Evolutionary conservation across 2,797 vertebrate species (phyloP).

Genomic region (Macrochelys suwanniensis): DNA sequence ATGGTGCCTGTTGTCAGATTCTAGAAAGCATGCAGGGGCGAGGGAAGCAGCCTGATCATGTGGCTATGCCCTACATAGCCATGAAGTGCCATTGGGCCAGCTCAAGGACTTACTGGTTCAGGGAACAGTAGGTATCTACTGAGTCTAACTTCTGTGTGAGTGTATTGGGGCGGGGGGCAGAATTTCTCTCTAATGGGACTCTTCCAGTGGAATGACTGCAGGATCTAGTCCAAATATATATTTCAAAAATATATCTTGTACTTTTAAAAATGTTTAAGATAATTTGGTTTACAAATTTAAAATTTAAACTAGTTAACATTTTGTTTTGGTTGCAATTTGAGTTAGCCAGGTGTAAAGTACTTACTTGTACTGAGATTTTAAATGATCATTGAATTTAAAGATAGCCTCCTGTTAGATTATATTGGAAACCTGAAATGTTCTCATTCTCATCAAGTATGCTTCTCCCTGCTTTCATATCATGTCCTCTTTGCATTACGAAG

Average conservation of each 20-base stretch:
- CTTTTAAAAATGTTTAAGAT: neutral
- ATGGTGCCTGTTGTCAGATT: neutral
- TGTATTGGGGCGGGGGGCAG: neutral
- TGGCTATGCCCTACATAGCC: slow-evolving; percentile 2
- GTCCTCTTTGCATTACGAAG: slow-evolving; percentile 12
- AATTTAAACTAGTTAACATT: neutral
- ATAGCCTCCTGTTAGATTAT: slow-evolving; percentile 8
- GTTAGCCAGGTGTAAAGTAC: neutral
- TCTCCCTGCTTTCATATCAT: neutral
- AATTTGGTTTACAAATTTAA: neutral
- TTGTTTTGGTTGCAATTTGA: neutral
- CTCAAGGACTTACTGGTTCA: slow-evolving; percentile 18
- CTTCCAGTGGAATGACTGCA: neutral
- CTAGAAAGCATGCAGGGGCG: neutral
- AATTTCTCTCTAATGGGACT: neutral
- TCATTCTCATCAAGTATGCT: slow-evolving; percentile 6
- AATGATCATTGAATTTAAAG: neutral
- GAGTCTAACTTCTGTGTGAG: neutral
- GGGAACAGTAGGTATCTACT: neutral
- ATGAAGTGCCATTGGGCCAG: slow-evolving; percentile 17
- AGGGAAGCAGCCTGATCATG: neutral
- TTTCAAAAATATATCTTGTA: neutral
- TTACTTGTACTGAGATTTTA: neutral
- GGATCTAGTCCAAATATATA: neutral
- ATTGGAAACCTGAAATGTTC: neutral